Evolutionary conservation across 2,113 vertebrate species (phyloP).

Genomic region (Seriola rivoliana): DNA sequence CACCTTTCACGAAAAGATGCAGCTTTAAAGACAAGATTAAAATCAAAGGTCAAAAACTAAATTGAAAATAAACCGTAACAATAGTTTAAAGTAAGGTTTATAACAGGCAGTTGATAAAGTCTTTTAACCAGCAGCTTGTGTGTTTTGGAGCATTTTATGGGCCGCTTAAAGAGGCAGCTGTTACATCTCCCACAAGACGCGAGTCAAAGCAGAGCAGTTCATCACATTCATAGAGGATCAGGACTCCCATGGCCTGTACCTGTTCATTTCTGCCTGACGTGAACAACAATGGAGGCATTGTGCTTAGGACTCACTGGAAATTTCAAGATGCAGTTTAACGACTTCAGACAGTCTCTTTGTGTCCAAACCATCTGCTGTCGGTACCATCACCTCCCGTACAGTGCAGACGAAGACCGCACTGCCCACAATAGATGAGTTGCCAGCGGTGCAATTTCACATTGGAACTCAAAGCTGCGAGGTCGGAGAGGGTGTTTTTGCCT

Average conservation of each 20-base stretch:
- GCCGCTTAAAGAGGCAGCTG: background rate
- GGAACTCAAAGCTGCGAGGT: constrained; percentile 7
- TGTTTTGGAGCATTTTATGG: constrained; percentile 14
- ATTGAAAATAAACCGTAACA: background rate
- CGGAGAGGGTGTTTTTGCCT: background rate
- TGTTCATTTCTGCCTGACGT: constrained; percentile 10
- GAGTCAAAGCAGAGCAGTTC: background rate
- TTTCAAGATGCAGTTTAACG: background rate
- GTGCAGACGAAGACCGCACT: background rate
- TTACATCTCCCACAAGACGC: constrained; percentile 7
- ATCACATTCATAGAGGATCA: constrained; percentile 9
- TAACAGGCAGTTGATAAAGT: background rate
- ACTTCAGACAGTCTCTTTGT: background rate
- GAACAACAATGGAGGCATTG: constrained; percentile 7
- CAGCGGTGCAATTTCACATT: background rate
- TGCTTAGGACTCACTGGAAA: background rate
- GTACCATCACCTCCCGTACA: background rate
- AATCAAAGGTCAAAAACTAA: background rate
- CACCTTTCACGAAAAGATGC: background rate
- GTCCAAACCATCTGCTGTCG: background rate
- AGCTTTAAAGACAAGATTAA: no score
- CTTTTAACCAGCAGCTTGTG: background rate
- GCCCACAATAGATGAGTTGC: background rate
- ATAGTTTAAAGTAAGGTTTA: background rate
- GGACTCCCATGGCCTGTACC: background rate